Evolutionary conservation across 92 coral and sea anemone species (phyloP), one percentile per base, ranked within the genome.

Genomic region (Epizoanthus illoricatus): DNA sequence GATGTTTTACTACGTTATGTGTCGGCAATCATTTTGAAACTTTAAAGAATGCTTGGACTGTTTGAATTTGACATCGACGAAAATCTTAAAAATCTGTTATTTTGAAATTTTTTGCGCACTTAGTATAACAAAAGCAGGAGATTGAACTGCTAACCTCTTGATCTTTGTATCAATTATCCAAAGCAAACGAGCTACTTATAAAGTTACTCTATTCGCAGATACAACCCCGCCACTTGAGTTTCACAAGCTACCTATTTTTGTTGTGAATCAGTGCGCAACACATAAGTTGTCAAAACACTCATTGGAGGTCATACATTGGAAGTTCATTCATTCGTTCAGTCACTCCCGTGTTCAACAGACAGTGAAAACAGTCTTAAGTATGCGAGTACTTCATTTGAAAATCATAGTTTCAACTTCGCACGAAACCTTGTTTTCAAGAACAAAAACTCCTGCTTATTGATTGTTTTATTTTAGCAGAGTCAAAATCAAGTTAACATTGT

Each of bases 301-400:
- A 11, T 10, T 36, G 5, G 39, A 19, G 24, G 54, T 45, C 65
- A 54, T 74, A 23, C 39, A n/a, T 13, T 15, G 15, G 15, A 4
- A 23, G n/a, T 74, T 15, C 49, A 73, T 73, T 74, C 49, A 17
- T 21, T 74, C 66, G 59, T 56, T 57, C 49, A 74, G 0, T 69
- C 54, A 39, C n/a, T 40, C 41, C 40, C 9, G 28, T 74, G 66
- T 55, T 56, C 80, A 74, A 74, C 47, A 74, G 65, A 74, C 65
- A 17, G 49, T 74, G 80, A 55, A 57, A 15, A 56, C 24, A 33
- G 65, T 20, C 36, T 52, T 72, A 59, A 74, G 45, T 24, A 69
- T 36, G 28, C 5, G 33, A 52, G 49, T 19, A 74, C 64, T 74
- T 56, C 73, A 68, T 15, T 52, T 3, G 16, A 15, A 33, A 39